Evolutionary conservation across 2,888 invertebrate genomes (phyloP), one percentile per base, ranked within the genome.

Genomic region (Girardia tigrina): DNA sequence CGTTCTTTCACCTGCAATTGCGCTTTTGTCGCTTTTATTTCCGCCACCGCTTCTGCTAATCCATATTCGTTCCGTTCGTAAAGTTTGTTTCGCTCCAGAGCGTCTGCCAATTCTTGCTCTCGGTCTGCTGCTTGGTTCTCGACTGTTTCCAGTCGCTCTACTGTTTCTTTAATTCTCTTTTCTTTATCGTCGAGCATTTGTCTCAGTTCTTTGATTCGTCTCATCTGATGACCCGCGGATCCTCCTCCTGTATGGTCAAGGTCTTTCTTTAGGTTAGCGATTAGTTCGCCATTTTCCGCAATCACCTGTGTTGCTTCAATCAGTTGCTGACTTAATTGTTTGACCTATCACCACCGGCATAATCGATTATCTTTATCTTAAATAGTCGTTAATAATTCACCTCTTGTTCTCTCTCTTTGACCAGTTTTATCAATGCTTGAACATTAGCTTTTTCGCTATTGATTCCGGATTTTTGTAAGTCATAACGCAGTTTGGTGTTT

Each of bases 41-140:
- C 89, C 72, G 87, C 86, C 14, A 92, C 85, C 4, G 90, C 88
- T 42, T 89, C 88, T 14, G 88, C 85, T 36, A 92, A 85, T 0
- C 91, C 91, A 81, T 88, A 87, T 80, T 91, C 89, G 16, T 90
- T 90, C 83, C 84, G 78, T 78, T 90, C 89, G 79, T 90, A 88
- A 29, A 88, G 87, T 81, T 89, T 88, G 78, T 93, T 85, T 75
- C 82, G 79, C 77, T 83, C 82, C 75, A 83, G 77, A 16, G 83
- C 81, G 29, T 83, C 81, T 78, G 81, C 83, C 83, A 90, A 88
- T 84, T 90, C 88, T 82, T 88, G 86, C 81, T 90, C 89, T 76
- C 42, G 89, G n/a, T 85, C 82, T 73, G 86, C 84, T 0, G 89
- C 86, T 82, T 89, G 88, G 82, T 89, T 88, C 83, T 92, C 91